Conservation (phyloP, 2,888 invertebrate genomes). For the Drosophila cyrtoloma region DNA sequence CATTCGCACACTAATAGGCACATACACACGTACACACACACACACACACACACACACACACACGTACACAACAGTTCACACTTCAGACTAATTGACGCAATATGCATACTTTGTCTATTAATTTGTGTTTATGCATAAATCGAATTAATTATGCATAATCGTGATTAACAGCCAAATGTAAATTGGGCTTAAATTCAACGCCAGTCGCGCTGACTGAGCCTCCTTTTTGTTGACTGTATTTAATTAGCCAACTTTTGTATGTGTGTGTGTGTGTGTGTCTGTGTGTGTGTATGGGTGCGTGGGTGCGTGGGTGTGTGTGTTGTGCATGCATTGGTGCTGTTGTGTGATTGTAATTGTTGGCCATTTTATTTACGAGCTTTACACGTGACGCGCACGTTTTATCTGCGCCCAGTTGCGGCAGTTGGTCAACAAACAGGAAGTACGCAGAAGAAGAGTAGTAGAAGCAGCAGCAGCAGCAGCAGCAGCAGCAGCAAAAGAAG, state of each 20-base stretch:
- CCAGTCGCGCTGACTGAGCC: constrained; percentile 25
- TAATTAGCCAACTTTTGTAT: constrained; percentile 43
- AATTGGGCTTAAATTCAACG: constrained; percentile 62
- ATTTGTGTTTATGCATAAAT: constrained; percentile 80
- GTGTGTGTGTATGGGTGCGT: background rate
- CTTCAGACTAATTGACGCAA: constrained; percentile 69
- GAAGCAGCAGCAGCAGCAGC: background rate
- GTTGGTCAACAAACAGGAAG: constrained; percentile 40
- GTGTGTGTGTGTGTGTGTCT: background rate
- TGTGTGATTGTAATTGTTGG: constrained; percentile 16
- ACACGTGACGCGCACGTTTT: constrained; percentile 59
- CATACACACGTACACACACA: background rate
- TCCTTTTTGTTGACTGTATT: constrained; percentile 51
- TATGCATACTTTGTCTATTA: constrained; percentile 80
- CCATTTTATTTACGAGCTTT: constrained; percentile 60
- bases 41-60: constrained; percentile 1
- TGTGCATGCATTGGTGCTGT: background rate
- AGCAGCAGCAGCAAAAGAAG: background rate
- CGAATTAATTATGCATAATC: constrained; percentile 80
- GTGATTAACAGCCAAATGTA: constrained; percentile 79
- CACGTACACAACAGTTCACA: constrained; percentile 29
- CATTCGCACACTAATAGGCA: background rate
- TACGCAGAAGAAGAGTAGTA: background rate
- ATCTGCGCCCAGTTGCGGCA: constrained; percentile 51
- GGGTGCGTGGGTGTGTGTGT: constrained; percentile 3